These are phyloP conservation scores for Thripadectes ignobilis DNA, from an alignment of 2,797 vertebrate genomes.

Conservation along the genomic window DNA sequence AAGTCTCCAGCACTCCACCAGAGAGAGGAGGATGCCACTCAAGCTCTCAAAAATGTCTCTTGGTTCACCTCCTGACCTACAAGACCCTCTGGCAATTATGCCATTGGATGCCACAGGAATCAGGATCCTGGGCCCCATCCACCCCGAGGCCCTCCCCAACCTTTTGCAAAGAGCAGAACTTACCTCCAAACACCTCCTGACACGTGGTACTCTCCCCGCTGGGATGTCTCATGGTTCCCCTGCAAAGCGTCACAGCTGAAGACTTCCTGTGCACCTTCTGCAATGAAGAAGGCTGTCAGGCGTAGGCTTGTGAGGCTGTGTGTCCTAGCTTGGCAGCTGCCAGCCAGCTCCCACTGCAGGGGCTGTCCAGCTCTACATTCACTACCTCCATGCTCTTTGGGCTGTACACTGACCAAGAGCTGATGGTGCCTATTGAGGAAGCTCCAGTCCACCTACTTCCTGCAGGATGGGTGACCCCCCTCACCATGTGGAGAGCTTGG, in stretches of 20 bases:
- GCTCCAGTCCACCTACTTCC: background rate
- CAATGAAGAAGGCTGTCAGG: background rate
- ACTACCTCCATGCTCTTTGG: background rate
- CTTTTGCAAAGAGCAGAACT: slow-evolving; percentile 39
- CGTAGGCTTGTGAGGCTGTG: background rate
- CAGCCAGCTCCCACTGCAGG: background rate
- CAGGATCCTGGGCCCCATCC: background rate
- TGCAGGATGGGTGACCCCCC: background rate
- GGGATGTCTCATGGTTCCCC: background rate
- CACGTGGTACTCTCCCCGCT: background rate
- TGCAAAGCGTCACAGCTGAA: background rate
- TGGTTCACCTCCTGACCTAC: background rate
- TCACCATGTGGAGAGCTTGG: background rate
- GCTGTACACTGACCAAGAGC: background rate
- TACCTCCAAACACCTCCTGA: slow-evolving; percentile 41
- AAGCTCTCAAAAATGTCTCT: background rate
- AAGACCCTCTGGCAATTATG: background rate
- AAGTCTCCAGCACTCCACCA: background rate
- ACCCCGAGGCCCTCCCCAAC: background rate
- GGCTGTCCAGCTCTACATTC: background rate
- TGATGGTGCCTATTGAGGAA: background rate
- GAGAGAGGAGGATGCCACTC: background rate
- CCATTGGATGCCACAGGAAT: background rate
- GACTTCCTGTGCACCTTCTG: background rate
- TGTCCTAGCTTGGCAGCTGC: background rate